A percentile compares a stretch with the other conserved stretches of the same genome.
Evolutionary conservation across 2,113 vertebrate genomes (phyloP).

Genomic region (Solea solea): DNA sequence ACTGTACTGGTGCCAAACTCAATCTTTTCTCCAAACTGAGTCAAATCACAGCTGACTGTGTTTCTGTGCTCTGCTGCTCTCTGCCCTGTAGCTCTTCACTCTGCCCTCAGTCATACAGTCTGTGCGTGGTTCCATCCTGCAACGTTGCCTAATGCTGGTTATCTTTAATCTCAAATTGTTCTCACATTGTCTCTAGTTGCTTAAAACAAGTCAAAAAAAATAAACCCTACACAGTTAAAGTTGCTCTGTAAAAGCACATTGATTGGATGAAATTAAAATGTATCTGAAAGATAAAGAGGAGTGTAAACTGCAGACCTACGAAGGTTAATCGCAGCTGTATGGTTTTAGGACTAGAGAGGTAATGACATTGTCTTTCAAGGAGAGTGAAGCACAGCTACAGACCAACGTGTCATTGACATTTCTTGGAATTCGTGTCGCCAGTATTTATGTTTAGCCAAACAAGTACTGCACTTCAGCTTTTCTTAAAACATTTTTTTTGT

Average conservation of each 20-base stretch:
- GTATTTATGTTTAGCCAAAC: background rate
- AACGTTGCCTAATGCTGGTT: background rate
- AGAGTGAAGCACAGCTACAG: background rate
- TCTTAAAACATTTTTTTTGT: background rate
- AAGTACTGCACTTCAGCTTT: conserved; percentile 14
- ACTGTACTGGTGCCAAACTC: background rate
- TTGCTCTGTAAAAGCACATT: background rate
- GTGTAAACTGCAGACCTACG: too few species aligned
- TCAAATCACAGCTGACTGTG: conserved; percentile 5
- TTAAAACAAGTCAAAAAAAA: background rate
- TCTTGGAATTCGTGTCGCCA: background rate
- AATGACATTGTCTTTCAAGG: background rate
- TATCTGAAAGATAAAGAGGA: too few species aligned
- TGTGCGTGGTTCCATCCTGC: too few species aligned
- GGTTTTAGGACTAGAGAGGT: background rate
- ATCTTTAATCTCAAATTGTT: background rate
- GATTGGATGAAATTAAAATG: too few species aligned
- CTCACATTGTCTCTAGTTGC: background rate
- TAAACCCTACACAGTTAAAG: too few species aligned
- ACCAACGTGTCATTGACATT: background rate
- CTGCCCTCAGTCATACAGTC: background rate
- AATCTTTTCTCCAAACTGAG: background rate
- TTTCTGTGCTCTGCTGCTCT: conserved; percentile 11
- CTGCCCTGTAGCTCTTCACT: background rate
- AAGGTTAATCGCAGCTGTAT: background rate